Conservation (phyloP, 2,888 invertebrate species). For the Drosophila pseudotalamancana region DNA sequence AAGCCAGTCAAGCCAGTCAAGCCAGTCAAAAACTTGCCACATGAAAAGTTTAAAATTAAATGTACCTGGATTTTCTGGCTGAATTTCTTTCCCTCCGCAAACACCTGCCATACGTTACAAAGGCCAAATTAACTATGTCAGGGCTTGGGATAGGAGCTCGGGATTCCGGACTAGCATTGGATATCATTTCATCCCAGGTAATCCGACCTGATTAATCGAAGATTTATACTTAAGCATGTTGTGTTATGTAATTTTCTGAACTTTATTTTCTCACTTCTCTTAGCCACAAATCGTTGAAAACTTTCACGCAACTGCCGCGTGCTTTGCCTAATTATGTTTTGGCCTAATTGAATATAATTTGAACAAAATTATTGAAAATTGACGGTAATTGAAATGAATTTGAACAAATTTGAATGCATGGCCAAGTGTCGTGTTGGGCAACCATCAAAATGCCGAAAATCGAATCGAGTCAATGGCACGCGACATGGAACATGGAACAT, state of each 20-base stretch:
- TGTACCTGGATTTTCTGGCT: slow-evolving; percentile 53
- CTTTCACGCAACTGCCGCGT: slow-evolving; percentile 11
- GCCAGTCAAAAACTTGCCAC: slow-evolving; percentile 61
- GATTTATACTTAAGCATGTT: neutral
- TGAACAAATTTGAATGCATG: slow-evolving; percentile 76
- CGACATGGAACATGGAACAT: too few species aligned
- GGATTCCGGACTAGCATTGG: too few species aligned
- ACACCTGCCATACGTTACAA: neutral
- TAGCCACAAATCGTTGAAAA: neutral
- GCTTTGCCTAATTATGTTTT: slow-evolving; percentile 48
- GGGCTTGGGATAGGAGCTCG: neutral
- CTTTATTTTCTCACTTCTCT: neutral
- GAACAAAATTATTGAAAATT: slow-evolving; percentile 77
- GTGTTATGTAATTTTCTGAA: neutral
- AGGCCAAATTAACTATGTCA: neutral
- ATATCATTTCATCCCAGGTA: too few species aligned
- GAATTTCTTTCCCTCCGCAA: slow-evolving; percentile 5
- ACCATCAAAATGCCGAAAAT: slow-evolving; percentile 68
- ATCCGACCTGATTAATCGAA: too few species aligned
- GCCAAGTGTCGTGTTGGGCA: slow-evolving; percentile 61
- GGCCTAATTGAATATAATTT: slow-evolving; percentile 74
- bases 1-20: slow-evolving; percentile 11
- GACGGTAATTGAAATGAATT: slow-evolving; percentile 80
- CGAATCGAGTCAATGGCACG: slow-evolving; percentile 48
- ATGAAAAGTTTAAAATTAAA: slow-evolving; percentile 76